Conservation (phyloP, 2,888 invertebrate species). For the Drosophila percnosoma region DNA sequence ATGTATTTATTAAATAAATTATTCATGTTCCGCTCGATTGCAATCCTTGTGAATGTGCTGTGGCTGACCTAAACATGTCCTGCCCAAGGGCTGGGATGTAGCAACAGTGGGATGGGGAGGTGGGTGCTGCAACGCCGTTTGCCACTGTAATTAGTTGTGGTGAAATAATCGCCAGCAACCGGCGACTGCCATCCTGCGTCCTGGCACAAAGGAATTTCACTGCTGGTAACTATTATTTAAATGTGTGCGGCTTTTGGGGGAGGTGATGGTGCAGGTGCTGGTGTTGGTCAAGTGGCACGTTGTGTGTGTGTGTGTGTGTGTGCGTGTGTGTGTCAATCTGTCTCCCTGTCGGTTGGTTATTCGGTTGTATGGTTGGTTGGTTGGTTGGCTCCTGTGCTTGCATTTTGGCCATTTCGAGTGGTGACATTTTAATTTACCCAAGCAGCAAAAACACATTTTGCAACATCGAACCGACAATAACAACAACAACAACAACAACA, state of each 20-base stretch:
- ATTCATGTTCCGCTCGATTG: constrained; percentile 70
- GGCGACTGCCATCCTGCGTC: constrained; percentile 39
- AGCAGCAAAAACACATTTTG: constrained; percentile 77
- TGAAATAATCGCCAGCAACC: constrained; percentile 75
- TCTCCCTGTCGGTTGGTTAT: constrained; percentile 1
- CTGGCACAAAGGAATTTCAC: constrained; percentile 44
- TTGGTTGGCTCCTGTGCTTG: constrained; percentile 28
- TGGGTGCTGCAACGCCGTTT: constrained; percentile 40
- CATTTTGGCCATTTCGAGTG: constrained; percentile 67
- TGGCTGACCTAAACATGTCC: constrained; percentile 76
- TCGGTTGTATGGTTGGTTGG: constrained; percentile 9
- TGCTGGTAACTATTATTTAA: constrained; percentile 50
- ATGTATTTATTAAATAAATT: constrained; percentile 80
- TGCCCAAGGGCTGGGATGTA: constrained; percentile 25
- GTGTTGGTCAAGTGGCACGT: constrained; percentile 16
- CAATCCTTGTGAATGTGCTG: constrained; percentile 69
- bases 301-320: constrained; percentile 19
- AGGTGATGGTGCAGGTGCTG: constrained; percentile 11
- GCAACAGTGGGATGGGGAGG: background rate
- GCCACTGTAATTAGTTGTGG: constrained; percentile 80
- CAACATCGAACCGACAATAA: constrained; percentile 55
- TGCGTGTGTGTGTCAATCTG: constrained; percentile 8
- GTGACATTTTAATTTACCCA: constrained; percentile 78
- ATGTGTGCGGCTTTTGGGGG: constrained; percentile 35
- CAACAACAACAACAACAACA: constrained; percentile 18